A percentile compares a stretch with the other conserved stretches of the same genome.
These are phyloP conservation scores for Carlito syrichta DNA, from an alignment of 2,113 vertebrate species.

Conservation along the genomic window DNA sequence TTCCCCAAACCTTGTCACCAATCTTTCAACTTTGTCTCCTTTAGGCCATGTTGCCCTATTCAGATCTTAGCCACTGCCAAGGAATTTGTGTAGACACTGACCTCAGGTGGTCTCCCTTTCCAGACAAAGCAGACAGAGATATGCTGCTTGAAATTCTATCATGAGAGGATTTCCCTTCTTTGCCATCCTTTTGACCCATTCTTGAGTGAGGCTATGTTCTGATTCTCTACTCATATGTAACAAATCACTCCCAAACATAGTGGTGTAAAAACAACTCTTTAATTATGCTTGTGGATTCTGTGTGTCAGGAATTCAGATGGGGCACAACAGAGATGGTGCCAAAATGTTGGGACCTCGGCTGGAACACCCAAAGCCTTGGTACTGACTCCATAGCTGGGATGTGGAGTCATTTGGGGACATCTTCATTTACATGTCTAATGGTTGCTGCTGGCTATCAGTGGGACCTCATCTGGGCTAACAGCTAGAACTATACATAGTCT, in stretches of 20 bases:
- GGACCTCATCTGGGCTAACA: neutral
- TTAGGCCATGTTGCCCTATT: neutral
- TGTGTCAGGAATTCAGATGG: neutral
- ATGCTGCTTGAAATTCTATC: neutral
- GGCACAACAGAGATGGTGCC: neutral
- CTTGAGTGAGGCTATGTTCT: neutral
- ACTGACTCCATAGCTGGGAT: neutral
- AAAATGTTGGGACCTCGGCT: neutral
- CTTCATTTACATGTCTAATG: neutral
- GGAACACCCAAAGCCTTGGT: neutral
- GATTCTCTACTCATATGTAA: neutral
- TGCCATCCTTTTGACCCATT: neutral
- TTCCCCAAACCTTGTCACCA: neutral
- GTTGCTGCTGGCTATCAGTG: neutral
- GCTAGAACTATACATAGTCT: neutral
- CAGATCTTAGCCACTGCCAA: neutral
- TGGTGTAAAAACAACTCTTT: neutral
- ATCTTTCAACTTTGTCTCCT: neutral
- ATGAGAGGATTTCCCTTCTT: neutral
- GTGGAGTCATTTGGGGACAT: neutral
- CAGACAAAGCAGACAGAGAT: neutral
- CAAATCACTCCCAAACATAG: neutral
- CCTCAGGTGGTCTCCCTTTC: neutral
- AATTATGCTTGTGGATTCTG: neutral
- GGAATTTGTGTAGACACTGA: neutral